These are phyloP conservation scores for Axis porcinus DNA, from an alignment of 2,113 vertebrate genomes.

Conservation along the genomic window DNA sequence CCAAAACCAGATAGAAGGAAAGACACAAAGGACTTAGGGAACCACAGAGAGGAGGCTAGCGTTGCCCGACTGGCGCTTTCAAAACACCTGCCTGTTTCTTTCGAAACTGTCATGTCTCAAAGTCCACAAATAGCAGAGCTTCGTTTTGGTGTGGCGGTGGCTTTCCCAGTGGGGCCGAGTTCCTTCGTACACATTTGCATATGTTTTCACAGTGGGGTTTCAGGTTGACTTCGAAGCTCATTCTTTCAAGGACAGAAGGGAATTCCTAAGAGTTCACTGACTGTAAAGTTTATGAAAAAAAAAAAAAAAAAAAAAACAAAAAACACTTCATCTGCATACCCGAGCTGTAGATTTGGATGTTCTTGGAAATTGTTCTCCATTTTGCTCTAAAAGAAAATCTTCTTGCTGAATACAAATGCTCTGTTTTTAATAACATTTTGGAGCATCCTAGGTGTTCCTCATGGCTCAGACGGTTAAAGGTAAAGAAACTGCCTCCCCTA, in stretches of 20 bases:
- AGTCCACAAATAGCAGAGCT: background rate
- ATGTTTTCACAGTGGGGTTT: conserved; percentile 25
- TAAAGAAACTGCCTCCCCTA: background rate
- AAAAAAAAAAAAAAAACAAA: too few species aligned
- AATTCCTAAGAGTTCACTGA: background rate
- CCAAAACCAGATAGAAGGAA: background rate
- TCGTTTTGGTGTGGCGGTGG: background rate
- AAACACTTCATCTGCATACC: background rate
- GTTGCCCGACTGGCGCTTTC: background rate
- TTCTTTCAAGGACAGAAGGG: conserved; percentile 30
- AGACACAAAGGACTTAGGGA: background rate
- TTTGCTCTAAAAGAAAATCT: background rate
- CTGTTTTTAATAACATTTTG: background rate
- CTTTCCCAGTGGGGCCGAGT: background rate
- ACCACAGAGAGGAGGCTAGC: accelerated
- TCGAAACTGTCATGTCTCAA: background rate
- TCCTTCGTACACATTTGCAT: background rate
- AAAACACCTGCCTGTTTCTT: background rate
- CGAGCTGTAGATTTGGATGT: background rate
- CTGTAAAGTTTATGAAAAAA: background rate
- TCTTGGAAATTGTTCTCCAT: background rate
- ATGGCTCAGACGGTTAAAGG: background rate
- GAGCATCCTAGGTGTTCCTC: accelerated
- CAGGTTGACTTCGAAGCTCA: conserved; percentile 15
- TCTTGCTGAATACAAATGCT: background rate